Evolutionary conservation across 2,797 vertebrate species (phyloP).

Genomic region (Micromesistius poutassou): DNA sequence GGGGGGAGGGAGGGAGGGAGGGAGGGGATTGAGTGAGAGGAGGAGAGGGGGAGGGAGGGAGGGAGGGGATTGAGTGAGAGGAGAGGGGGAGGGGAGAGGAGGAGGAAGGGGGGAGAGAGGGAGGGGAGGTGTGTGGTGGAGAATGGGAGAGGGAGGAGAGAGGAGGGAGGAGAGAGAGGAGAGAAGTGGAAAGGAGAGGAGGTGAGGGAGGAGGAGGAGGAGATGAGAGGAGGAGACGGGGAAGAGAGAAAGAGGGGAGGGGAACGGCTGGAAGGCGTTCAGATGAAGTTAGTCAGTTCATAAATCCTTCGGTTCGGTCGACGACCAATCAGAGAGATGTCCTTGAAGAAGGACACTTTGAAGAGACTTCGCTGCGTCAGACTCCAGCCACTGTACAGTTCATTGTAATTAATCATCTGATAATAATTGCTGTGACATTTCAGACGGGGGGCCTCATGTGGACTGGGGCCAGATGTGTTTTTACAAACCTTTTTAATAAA

Average conservation of each 20-base stretch:
- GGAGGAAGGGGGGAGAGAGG: not conserved
- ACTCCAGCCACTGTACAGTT: not conserved
- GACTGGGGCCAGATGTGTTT: not conserved
- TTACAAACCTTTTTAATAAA: constrained; percentile 4
- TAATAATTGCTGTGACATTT: not conserved
- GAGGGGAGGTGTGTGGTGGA: too few species aligned
- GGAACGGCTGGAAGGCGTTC: not conserved
- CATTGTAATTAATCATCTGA: not conserved
- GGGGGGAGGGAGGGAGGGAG: not conserved
- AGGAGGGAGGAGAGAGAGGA: not conserved
- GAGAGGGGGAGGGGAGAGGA: not conserved
- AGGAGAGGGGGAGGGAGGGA: not conserved
- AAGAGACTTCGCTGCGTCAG: not conserved
- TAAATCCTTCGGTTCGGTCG: not conserved
- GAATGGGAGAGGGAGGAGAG: too few species aligned
- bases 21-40: not conserved
- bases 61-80: constrained; percentile 28
- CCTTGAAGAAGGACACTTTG: not conserved
- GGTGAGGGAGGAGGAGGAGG: constrained; percentile 40
- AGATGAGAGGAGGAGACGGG: constrained; percentile 59
- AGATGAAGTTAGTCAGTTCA: not conserved
- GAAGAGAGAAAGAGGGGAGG: not conserved
- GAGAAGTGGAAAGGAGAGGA: constrained; percentile 7
- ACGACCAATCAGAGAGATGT: not conserved
- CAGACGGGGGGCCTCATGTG: not conserved